Percentiles rank a stretch among this genome's conserved stretches.
Conservation (phyloP, 35 echinoderm and acorn worm genomes). For the Antedon bifida region DNA sequence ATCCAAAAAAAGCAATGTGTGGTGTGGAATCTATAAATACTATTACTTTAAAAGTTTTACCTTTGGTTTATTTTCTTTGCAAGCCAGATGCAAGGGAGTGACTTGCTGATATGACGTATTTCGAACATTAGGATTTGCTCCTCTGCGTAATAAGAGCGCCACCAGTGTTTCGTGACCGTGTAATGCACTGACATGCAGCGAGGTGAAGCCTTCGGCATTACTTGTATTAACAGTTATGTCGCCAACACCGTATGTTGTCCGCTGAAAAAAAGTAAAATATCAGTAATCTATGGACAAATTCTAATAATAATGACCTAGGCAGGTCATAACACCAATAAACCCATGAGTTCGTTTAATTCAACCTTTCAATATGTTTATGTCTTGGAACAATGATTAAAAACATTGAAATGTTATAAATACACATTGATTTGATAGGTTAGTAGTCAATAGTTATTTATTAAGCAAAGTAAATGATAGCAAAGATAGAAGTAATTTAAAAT, state of each 20-base stretch:
- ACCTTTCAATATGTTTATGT: too few relatives aligned
- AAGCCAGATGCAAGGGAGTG: slow-evolving; percentile 75
- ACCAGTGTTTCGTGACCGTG: slow-evolving; percentile 71
- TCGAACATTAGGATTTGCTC: slow-evolving; percentile 44
- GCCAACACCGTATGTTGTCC: slow-evolving; percentile 27
- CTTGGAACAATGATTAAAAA: too few relatives aligned
- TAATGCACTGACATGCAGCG: slow-evolving; percentile 56
- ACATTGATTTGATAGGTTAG: too few relatives aligned
- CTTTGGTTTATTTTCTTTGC: slow-evolving; percentile 57
- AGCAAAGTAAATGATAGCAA: too few relatives aligned
- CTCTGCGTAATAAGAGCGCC: slow-evolving; percentile 47
- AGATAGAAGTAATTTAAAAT: too few relatives aligned
- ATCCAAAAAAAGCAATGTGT: too few relatives aligned
- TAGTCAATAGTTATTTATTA: too few relatives aligned
- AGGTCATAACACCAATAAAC: too few relatives aligned
- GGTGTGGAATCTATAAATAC: too few relatives aligned
- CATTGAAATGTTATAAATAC: too few relatives aligned
- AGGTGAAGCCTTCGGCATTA: slow-evolving; percentile 56
- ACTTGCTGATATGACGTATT: slow-evolving; percentile 55
- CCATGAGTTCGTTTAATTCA: too few relatives aligned
- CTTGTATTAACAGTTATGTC: slow-evolving; percentile 70
- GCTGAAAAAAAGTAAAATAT: slow-evolving; percentile 19
- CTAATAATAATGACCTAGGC: too few relatives aligned
- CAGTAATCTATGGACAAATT: not conserved
- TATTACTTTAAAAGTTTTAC: slow-evolving; percentile 12